These are phyloP conservation scores for Porites divaricata DNA, from an alignment of 92 coral and sea anemone genomes.

Conservation along the genomic window DNA sequence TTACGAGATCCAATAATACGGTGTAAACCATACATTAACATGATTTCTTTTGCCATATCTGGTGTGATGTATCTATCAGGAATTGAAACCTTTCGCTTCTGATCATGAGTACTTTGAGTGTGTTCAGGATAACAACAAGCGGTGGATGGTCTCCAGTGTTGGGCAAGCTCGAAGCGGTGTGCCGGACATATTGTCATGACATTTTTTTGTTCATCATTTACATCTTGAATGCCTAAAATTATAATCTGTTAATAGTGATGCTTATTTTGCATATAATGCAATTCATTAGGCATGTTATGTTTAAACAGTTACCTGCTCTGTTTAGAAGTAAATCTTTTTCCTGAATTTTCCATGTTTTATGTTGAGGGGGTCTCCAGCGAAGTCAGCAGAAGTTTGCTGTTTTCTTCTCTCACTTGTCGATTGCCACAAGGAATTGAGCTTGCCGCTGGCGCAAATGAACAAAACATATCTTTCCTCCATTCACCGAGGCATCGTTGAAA, in stretches of 20 bases:
- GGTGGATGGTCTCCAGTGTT: conserved; percentile 5
- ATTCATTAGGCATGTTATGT: background rate
- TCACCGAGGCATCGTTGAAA: conserved; percentile 19
- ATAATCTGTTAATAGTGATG: background rate
- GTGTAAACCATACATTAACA: conserved; percentile 18
- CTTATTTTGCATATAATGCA: background rate
- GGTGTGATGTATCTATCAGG: conserved; percentile 28
- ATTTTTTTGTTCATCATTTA: conserved; percentile 20
- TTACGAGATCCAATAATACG: conserved; percentile 25
- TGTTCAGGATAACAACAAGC: conserved; percentile 2
- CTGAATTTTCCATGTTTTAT: background rate
- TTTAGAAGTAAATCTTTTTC: conserved; percentile 29
- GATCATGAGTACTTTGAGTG: conserved; percentile 24
- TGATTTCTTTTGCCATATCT: conserved; percentile 27
- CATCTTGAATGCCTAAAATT: conserved; percentile 26
- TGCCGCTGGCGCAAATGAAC: conserved; percentile 17
- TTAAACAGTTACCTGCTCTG: conserved; percentile 27
- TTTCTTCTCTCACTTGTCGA: conserved; percentile 19
- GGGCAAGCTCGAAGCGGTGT: conserved; percentile 17
- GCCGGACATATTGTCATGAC: conserved; percentile 14
- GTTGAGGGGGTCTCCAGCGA: too few relatives aligned
- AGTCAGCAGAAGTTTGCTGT: conserved; percentile 19
- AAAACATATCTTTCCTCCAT: conserved; percentile 13
- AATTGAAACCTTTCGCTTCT: conserved; percentile 10
- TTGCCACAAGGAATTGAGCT: conserved; percentile 25